A percentile compares a stretch with the other conserved stretches of the same genome.
These are phyloP conservation scores for Eupeodes luniger DNA, from an alignment of 2,888 invertebrate species.

Conservation along the genomic window DNA sequence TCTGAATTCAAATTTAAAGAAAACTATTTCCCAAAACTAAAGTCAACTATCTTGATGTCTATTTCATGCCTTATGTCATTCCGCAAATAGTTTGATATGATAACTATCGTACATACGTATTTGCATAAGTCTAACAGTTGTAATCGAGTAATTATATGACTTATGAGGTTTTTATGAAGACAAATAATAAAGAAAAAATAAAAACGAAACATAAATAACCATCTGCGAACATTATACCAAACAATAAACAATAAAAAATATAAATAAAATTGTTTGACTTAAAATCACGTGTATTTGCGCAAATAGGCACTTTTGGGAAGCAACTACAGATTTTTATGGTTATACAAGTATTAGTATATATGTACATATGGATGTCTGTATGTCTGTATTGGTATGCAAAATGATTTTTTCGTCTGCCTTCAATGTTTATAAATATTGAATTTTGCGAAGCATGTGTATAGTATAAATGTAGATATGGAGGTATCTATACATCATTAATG, in stretches of 20 bases:
- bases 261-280: background rate
- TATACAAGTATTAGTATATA: background rate
- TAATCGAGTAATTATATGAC: conserved; percentile 12
- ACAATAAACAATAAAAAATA: background rate
- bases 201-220: conserved; percentile 3
- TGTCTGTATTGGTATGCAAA: background rate
- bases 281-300: conserved; percentile 24
- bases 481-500: background rate
- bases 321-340: background rate
- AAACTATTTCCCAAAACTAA: background rate
- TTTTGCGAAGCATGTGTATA: background rate
- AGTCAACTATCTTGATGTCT: background rate
- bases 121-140: conserved; percentile 16
- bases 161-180: no score
- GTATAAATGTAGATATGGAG: no score
- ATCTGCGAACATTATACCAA: background rate
- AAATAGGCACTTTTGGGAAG: conserved; percentile 1
- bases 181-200: no score
- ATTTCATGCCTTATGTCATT: conserved; percentile 9
- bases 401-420: background rate
- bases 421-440: background rate
- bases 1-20: background rate
- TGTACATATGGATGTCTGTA: no score
- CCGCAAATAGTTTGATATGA: background rate
- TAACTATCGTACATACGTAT: background rate